These are phyloP conservation scores for Drosophila bocki DNA, from an alignment of 1,140 invertebrate species.

Conservation along the genomic window DNA sequence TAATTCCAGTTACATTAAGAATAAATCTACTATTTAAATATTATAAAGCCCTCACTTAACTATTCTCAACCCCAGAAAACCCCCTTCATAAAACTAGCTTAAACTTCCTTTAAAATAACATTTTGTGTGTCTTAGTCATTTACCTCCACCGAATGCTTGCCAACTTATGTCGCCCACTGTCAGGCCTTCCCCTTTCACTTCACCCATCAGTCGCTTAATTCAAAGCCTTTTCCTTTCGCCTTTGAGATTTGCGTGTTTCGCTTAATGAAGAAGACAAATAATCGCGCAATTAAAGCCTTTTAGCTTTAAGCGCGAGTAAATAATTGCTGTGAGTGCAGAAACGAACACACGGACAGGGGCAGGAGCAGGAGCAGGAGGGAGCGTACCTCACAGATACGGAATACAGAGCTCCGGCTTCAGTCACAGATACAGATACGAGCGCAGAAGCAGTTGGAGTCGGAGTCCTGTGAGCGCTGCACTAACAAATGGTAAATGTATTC, in stretches of 20 bases:
- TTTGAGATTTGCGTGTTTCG: conserved; percentile 84
- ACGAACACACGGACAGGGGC: conserved; percentile 43
- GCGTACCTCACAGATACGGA: conserved; percentile 15
- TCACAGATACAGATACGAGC: conserved; percentile 14
- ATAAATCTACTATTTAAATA: conserved; percentile 3
- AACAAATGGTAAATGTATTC: conserved; percentile 83
- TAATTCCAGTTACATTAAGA: background rate
- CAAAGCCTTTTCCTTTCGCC: conserved; percentile 67
- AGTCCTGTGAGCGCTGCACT: conserved; percentile 60
- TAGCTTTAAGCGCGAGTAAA: conserved; percentile 84
- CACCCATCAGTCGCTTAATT: conserved; percentile 32
- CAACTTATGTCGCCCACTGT: conserved; percentile 62
- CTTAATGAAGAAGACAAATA: conserved; percentile 84
- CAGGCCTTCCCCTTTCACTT: conserved; percentile 9
- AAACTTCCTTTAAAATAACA: background rate
- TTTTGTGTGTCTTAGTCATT: conserved; percentile 2
- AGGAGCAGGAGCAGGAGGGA: background rate
- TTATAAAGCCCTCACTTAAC: background rate
- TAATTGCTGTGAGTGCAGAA: conserved; percentile 84
- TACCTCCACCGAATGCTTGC: conserved; percentile 9
- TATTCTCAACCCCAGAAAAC: background rate
- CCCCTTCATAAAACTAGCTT: conserved; percentile 8
- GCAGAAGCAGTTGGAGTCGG: conserved; percentile 6
- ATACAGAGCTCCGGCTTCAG: conserved; percentile 16
- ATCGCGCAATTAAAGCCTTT: conserved; percentile 85